Conservation (phyloP, 35 echinoderm and acorn worm genomes). For the Acanthaster planci region DNA sequence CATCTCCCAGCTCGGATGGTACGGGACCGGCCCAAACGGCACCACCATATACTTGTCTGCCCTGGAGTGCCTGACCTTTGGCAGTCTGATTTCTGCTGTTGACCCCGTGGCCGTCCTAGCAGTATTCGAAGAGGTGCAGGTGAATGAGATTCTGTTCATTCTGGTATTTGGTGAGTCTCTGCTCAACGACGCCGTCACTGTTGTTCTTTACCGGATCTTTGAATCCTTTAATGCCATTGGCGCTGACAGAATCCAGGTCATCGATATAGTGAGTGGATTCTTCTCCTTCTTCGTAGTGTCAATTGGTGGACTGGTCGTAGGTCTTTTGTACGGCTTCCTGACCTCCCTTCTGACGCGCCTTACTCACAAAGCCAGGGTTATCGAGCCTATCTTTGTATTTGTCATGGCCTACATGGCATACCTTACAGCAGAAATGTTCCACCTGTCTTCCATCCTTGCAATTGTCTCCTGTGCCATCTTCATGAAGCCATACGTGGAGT, state of each 20-base stretch:
- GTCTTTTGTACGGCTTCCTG: slow-evolving; percentile 74
- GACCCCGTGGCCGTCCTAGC: slow-evolving; percentile 95
- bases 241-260: slow-evolving; percentile 23
- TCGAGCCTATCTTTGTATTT: slow-evolving; percentile 92
- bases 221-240: slow-evolving; percentile 78
- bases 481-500: slow-evolving; percentile 98
- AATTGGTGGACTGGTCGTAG: slow-evolving; percentile 75
- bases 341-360: slow-evolving; percentile 73
- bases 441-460: slow-evolving; percentile 79
- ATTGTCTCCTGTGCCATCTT: slow-evolving; percentile 95
- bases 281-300: slow-evolving; percentile 91
- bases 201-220: slow-evolving; percentile 94
- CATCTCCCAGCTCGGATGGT: slow-evolving; percentile 59
- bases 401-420: slow-evolving; percentile 85
- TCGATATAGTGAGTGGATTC: slow-evolving; percentile 59
- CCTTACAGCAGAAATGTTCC: slow-evolving; percentile 84
- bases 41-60: slow-evolving; percentile 21
- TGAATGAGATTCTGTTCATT: slow-evolving; percentile 91
- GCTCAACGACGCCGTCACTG: slow-evolving; percentile 98
- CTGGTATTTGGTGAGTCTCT: slow-evolving; percentile 98
- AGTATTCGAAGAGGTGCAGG: slow-evolving; percentile 97
- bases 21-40: background rate
- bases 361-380: slow-evolving; percentile 80
- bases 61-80: slow-evolving; percentile 88
- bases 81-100: slow-evolving; percentile 95